phyloP scores from a whole-genome alignment of 2,888 invertebrate genomes.

The Ramazzottius varieornatus region DNA sequence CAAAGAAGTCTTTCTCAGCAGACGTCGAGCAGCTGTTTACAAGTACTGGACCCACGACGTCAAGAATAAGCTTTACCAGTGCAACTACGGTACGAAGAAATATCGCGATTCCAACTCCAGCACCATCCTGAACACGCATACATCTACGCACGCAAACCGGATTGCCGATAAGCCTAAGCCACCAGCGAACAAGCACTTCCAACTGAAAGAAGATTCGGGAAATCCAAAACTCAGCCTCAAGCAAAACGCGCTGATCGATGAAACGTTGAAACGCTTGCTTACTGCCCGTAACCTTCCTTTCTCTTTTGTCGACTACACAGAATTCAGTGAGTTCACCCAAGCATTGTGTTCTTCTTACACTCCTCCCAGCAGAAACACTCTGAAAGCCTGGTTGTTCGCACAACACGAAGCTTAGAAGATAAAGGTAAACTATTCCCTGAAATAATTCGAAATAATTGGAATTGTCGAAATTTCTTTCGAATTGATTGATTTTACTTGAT shows the following conservation, averaged over 20 bases:
- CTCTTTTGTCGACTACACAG: not conserved
- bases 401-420: not conserved
- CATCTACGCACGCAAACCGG: not conserved
- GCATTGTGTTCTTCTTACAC: not conserved
- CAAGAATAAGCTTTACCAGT: not conserved
- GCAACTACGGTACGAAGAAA: not conserved
- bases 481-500: not conserved
- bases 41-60: not conserved
- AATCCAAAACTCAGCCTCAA: not conserved
- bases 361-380: not conserved
- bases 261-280: not conserved
- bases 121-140: not conserved
- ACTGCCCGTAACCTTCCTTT: not conserved
- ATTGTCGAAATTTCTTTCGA: not conserved
- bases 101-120: not conserved
- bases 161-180: not conserved
- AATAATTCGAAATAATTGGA: not conserved
- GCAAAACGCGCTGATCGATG: not conserved
- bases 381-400: not conserved
- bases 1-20: not conserved
- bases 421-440: not conserved
- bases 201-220: not conserved
- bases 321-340: not conserved
- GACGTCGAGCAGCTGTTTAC: not conserved
- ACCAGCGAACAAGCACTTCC: not conserved